Percentiles rank a stretch among this genome's conserved stretches.
Evolutionary conservation across 92 coral and sea anemone genomes (phyloP).

Genomic region (Porites evermanni): DNA sequence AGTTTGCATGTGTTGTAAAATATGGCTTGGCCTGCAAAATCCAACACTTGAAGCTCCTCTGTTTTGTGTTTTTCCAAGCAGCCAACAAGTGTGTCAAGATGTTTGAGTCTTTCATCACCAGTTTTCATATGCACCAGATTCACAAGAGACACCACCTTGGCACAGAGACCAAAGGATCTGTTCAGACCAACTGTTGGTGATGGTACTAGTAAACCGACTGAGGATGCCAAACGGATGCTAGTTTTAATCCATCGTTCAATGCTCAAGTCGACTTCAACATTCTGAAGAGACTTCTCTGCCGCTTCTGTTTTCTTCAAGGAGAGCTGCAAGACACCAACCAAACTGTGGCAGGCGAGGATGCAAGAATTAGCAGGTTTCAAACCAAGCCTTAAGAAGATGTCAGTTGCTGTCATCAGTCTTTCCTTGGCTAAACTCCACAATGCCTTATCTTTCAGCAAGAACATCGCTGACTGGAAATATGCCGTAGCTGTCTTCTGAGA

Average conservation of each 20-base stretch:
- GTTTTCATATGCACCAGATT: neutral
- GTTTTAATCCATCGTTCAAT: too few relatives aligned
- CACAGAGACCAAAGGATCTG: too few relatives aligned
- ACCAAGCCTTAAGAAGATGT: conserved; percentile 4
- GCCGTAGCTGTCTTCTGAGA: conserved; percentile 7
- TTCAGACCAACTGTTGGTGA: neutral
- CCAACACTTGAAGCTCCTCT: neutral
- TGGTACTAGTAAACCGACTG: too few relatives aligned
- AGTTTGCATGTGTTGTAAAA: neutral
- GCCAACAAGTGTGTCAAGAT: neutral
- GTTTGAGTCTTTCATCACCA: neutral
- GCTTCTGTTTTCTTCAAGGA: neutral
- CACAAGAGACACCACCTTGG: neutral
- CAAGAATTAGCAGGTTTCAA: conserved; percentile 10
- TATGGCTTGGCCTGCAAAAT: neutral
- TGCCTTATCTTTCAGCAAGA: neutral
- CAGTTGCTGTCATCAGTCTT: conserved; percentile 1
- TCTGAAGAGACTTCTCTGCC: conserved; percentile 2
- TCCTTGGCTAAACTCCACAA: conserved; percentile 5
- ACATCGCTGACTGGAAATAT: neutral
- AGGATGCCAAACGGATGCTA: too few relatives aligned
- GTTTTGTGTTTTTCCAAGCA: neutral
- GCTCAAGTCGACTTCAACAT: neutral
- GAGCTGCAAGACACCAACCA: conserved; percentile 5
- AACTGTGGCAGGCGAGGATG: neutral